These are phyloP conservation scores for Miniopterus natalensis DNA, from an alignment of 2,113 vertebrate genomes.

Conservation along the genomic window DNA sequence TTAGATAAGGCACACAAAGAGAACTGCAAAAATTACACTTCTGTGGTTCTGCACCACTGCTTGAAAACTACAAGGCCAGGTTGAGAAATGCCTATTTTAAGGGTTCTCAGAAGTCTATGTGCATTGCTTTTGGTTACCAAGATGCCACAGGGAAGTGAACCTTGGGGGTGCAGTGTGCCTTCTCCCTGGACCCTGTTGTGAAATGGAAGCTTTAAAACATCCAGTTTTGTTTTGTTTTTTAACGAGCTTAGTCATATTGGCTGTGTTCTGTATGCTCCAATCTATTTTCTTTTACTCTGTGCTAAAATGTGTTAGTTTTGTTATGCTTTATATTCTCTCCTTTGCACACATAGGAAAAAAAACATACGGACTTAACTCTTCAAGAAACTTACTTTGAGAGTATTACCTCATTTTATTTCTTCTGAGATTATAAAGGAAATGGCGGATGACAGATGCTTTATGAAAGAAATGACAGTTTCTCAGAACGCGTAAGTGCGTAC, in stretches of 20 bases:
- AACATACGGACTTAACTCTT: slow-evolving; percentile 13
- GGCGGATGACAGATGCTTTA: not conserved
- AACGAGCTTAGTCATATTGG: slow-evolving; percentile 45
- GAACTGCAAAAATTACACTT: not conserved
- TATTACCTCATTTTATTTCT: slow-evolving; percentile 67
- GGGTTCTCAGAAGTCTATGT: not conserved
- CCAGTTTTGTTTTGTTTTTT: not conserved
- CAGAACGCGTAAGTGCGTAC: slow-evolving; percentile 1
- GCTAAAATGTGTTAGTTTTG: slow-evolving; percentile 82
- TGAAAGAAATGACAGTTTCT: slow-evolving; percentile 61
- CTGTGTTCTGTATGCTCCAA: not conserved
- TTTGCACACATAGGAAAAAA: slow-evolving; percentile 47
- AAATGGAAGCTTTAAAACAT: slow-evolving; percentile 73
- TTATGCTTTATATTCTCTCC: slow-evolving; percentile 54
- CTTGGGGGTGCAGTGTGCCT: not conserved
- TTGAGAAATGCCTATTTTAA: not conserved
- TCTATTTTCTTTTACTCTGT: slow-evolving; percentile 59
- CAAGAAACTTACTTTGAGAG: slow-evolving; percentile 47
- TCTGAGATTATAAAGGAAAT: slow-evolving; percentile 56
- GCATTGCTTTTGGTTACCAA: slow-evolving; percentile 44
- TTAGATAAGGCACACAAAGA: not conserved
- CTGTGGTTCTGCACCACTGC: not conserved
- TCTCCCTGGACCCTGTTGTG: not conserved
- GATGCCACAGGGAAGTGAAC: slow-evolving; percentile 45
- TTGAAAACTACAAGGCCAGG: slow-evolving; percentile 27